Evolutionary conservation across 1,140 invertebrate species (phyloP).

Genomic region (Leptestheria dahalacensis): DNA sequence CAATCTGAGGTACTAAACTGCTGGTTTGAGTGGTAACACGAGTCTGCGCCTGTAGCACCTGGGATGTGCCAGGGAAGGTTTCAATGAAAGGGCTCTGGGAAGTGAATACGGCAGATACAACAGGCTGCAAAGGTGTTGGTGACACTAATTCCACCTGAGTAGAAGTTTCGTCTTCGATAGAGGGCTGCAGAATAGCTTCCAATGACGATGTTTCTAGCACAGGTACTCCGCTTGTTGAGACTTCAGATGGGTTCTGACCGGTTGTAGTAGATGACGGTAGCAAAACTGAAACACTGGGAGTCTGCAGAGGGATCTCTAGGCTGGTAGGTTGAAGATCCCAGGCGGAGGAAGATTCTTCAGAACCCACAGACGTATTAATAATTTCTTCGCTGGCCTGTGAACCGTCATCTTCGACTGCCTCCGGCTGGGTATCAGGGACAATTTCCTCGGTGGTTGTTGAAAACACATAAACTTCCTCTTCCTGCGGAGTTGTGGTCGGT

Average conservation of each 20-base stretch:
- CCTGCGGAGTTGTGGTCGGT: too few species aligned
- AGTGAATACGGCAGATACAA: not conserved
- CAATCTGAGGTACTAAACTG: not conserved
- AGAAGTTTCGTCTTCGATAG: not conserved
- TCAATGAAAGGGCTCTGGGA: not conserved
- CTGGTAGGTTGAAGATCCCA: too few species aligned
- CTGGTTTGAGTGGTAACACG: not conserved
- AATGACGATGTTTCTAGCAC: not conserved
- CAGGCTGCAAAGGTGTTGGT: not conserved
- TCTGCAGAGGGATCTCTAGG: too few species aligned
- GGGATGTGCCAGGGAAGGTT: not conserved
- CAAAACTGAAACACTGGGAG: not conserved
- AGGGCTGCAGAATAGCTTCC: slow-evolving; percentile 4
- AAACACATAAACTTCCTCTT: too few species aligned
- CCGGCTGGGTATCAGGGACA: not conserved
- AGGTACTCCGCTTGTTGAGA: not conserved
- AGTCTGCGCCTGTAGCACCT: not conserved
- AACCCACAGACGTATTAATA: too few species aligned
- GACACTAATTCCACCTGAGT: not conserved
- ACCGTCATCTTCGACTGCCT: not conserved
- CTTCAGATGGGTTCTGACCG: not conserved
- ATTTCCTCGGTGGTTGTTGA: not conserved
- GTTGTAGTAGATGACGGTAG: not conserved
- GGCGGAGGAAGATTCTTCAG: too few species aligned
- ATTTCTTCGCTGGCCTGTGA: too few species aligned